Base-by-base conservation (phyloP, 1,140 invertebrate genomes). In the Chlorops oryzae region DNA sequence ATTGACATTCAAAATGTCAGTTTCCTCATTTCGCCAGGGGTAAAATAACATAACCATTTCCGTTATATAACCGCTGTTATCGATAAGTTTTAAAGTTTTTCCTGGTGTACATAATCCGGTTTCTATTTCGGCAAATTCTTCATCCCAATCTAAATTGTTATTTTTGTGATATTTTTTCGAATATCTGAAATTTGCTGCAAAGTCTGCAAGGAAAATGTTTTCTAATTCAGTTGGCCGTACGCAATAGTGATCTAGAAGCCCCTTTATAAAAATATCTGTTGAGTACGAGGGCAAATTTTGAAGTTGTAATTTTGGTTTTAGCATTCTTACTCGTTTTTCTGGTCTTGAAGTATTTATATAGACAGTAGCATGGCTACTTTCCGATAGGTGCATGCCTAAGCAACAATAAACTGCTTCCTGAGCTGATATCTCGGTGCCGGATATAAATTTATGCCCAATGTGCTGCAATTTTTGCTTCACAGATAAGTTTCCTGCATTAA, bases 361-460 rank as follows among this genome's bases (percentile, higher is more conserved):
- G 3, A 43, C 48, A 17, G 44, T 34, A 1, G 42, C 24, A n/a
- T 21, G 45, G 20, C 37, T 51, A 32, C 27, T 25, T 13, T 51
- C 34, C 2, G 50, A 51, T 37, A 51, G 6, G 20, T 34, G 35
- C 24, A 51, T 38, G 3, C 43, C 50, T 17, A 51, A 24, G 21
- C 20, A 25, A 15, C 35, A 35, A 22, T 51, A 51, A 2, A 32
- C 22, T n/a, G 50, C 50, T 46, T 51, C 50, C 27, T 51, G 50
- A 39, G 34, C 50, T 3, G 50, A 51, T 13, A 39, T 44, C 22
- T 51, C 50, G 7, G 47, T 32, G 15, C 37, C 10, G 32, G 5
- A 6, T 27, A 50, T 50, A 23, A 50, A 50, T 37, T 50, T 50
- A 15, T 51, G 24, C 17, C 50, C 50, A 27, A 45, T 51, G n/a